These are phyloP conservation scores for Tricholauxania praeusta DNA, from an alignment of 2,888 invertebrate species.

Conservation along the genomic window DNA sequence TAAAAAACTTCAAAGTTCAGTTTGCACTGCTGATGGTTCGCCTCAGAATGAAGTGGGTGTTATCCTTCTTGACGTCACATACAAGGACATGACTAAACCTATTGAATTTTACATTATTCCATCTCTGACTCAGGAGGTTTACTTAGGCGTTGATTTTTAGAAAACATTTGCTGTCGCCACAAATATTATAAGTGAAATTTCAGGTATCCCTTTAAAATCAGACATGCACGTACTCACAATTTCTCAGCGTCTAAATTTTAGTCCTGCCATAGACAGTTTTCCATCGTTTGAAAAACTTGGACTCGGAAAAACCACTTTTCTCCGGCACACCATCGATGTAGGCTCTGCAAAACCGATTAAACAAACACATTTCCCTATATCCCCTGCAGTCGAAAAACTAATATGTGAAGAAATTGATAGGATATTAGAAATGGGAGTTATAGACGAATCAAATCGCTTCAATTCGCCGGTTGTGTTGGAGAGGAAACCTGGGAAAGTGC, in stretches of 20 bases:
- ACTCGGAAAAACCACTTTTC: too few species aligned
- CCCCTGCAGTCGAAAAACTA: too few species aligned
- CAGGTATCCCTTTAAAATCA: background rate
- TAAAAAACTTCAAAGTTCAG: slow-evolving; percentile 15
- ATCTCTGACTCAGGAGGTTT: slow-evolving; percentile 32
- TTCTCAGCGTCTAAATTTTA: background rate
- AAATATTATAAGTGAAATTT: background rate
- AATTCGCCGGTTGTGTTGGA: slow-evolving; percentile 48
- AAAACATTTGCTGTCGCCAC: background rate
- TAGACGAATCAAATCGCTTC: slow-evolving; percentile 46
- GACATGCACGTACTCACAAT: slow-evolving; percentile 2
- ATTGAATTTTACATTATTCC: slow-evolving; percentile 30
- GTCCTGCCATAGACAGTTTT: background rate
- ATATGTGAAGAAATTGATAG: too few species aligned
- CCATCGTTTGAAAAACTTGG: too few species aligned
- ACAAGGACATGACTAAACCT: too few species aligned
- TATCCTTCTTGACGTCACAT: background rate
- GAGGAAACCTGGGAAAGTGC: too few species aligned
- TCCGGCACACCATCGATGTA: too few species aligned
- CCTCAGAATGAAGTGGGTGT: slow-evolving; percentile 1
- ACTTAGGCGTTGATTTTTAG: slow-evolving; percentile 40
- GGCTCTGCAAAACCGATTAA: too few species aligned
- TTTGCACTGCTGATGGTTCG: slow-evolving; percentile 35
- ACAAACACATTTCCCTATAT: too few species aligned
- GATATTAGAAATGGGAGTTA: slow-evolving; percentile 52